A percentile compares a stretch with the other conserved stretches of the same genome.
Conservation (phyloP, 2,888 invertebrate species). For the Rambutsinella grinnellia region DNA sequence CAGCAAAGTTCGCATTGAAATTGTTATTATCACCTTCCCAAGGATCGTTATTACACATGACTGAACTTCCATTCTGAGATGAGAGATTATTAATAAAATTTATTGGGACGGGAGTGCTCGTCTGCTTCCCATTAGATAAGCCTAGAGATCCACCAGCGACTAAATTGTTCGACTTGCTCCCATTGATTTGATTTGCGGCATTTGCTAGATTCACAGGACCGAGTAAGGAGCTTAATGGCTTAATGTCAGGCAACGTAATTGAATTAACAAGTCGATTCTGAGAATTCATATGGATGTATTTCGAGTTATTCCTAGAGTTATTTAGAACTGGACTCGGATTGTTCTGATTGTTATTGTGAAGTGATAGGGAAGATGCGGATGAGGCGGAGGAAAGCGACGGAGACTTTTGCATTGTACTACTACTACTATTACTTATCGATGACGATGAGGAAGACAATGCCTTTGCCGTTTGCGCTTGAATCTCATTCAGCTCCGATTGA, state of each 20-base stretch:
- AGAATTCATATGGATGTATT: constrained; percentile 32
- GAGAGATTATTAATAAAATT: constrained; percentile 64
- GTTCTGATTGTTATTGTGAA: constrained; percentile 52
- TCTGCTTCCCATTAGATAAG: constrained; percentile 28
- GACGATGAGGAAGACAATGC: constrained; percentile 56
- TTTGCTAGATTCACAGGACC: constrained; percentile 66
- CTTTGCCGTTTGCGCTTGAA: constrained; percentile 59
- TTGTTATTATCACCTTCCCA: constrained; percentile 55
- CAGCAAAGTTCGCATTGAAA: constrained; percentile 61
- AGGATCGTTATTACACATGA: constrained; percentile 40
- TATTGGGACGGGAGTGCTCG: constrained; percentile 55
- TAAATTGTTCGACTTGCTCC: constrained; percentile 46
- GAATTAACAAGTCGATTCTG: constrained; percentile 63
- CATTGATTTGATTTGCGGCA: constrained; percentile 42
- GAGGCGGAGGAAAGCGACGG: constrained; percentile 64
- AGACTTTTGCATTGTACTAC: constrained; percentile 62
- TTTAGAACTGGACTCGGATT: constrained; percentile 64
- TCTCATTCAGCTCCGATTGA: constrained; percentile 61
- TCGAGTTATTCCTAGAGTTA: constrained; percentile 56
- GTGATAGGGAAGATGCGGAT: constrained; percentile 57
- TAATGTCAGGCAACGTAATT: constrained; percentile 68
- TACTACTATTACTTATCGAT: constrained; percentile 42
- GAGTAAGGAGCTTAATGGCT: constrained; percentile 69
- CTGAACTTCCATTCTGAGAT: constrained; percentile 16
- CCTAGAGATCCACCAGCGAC: constrained; percentile 40